Evolutionary conservation across 2,888 invertebrate genomes (phyloP).

Genomic region (Autographa gamma): DNA sequence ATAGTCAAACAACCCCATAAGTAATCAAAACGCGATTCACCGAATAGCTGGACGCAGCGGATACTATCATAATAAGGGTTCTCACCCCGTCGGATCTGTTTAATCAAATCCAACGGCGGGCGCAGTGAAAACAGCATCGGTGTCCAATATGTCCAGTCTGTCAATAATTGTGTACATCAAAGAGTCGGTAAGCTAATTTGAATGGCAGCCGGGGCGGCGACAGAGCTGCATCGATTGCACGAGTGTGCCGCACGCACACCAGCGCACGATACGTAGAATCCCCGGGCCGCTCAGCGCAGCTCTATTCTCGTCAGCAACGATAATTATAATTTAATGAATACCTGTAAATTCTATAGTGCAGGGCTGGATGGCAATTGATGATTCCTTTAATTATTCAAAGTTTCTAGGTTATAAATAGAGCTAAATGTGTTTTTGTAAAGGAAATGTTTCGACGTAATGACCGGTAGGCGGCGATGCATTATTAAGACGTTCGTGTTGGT

Average conservation of each 20-base stretch:
- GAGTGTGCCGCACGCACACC: conserved; percentile 27
- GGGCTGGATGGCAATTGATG: conserved; percentile 5
- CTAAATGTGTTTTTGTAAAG: not conserved
- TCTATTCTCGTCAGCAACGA: conserved; percentile 7
- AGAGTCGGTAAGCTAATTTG: conserved; percentile 31
- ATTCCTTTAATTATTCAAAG: conserved; percentile 19
- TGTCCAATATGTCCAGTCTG: conserved; percentile 34
- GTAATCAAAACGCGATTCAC: conserved; percentile 5
- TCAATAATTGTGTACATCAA: conserved; percentile 41
- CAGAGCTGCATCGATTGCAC: conserved; percentile 52
- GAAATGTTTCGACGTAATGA: not conserved
- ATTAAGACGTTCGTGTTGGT: not conserved
- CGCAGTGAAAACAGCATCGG: conserved; percentile 20
- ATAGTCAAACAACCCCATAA: conserved; percentile 11
- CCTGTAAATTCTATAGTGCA: not conserved
- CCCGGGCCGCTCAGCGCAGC: conserved; percentile 24
- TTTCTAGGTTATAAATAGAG: not conserved
- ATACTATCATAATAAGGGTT: not conserved
- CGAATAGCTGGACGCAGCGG: not conserved
- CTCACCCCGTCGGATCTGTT: conserved; percentile 9
- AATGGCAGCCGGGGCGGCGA: conserved; percentile 19
- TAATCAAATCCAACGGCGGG: conserved; percentile 30
- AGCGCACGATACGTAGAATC: conserved; percentile 26
- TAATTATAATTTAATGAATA: conserved; percentile 32
- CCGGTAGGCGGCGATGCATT: not conserved